A percentile compares a stretch with the other conserved stretches of the same genome.
These are phyloP conservation scores for Patagioenas fasciata DNA, from an alignment of 2,113 vertebrate species.

Conservation along the genomic window DNA sequence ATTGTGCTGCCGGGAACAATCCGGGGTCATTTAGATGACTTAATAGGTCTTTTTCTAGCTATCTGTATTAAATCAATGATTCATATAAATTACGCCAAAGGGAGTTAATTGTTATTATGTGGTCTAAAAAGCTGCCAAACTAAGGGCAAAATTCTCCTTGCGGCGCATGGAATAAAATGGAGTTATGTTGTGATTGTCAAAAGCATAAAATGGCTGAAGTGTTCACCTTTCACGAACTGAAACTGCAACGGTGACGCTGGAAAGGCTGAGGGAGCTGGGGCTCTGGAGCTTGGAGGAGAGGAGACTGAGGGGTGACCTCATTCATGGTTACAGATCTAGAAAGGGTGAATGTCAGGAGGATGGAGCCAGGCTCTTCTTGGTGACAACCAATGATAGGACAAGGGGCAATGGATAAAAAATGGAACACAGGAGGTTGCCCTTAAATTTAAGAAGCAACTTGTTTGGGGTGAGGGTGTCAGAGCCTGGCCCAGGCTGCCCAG, in stretches of 20 bases:
- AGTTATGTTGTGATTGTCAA: background rate
- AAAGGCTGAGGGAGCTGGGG: too few relatives aligned
- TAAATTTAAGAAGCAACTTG: too few relatives aligned
- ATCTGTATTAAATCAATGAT: conserved; percentile 44
- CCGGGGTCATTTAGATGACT: conserved; percentile 33
- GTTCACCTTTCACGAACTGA: background rate
- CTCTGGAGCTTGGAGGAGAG: too few relatives aligned
- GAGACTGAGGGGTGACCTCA: too few relatives aligned
- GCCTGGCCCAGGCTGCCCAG: too few relatives aligned
- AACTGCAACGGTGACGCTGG: rapidly evolving
- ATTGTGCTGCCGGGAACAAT: conserved; percentile 23
- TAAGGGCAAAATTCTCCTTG: background rate
- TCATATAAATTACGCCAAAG: conserved; percentile 15
- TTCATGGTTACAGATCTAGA: too few relatives aligned
- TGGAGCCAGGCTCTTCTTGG: too few relatives aligned
- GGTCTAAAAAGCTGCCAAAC: conserved; percentile 13
- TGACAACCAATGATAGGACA: too few relatives aligned
- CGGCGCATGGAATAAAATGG: background rate
- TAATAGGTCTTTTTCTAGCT: background rate
- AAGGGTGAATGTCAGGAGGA: too few relatives aligned
- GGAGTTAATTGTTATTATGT: conserved; percentile 2
- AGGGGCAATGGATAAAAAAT: too few relatives aligned
- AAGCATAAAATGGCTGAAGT: background rate
- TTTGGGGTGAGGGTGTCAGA: too few relatives aligned
- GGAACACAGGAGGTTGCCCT: too few relatives aligned